Base-by-base conservation (phyloP, 2,797 vertebrate species). In the Mallotus villosus region DNA sequence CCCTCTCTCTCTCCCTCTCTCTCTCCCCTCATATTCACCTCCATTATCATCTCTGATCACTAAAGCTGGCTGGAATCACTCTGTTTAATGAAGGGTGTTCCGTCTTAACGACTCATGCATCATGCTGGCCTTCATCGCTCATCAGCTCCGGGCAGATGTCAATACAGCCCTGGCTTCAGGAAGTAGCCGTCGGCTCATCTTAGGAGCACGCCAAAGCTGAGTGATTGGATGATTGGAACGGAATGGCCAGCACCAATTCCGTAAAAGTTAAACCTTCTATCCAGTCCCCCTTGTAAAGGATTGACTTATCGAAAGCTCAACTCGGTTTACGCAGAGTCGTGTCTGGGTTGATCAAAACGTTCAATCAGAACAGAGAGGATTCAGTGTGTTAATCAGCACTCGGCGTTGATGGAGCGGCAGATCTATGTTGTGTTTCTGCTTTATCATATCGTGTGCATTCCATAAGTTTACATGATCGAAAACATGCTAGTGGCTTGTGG, bases 51-150 rank as follows among this genome's bases (percentile, higher is more conserved):
- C 65, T 62, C 58, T 19, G 57, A 67, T 67, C 68, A 73, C 68
- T 79, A 72, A 81, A 76, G 66, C 58, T 63, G 25, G 68, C 53
- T 78, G 75, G 81, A 83, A 80, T 80, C 83, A 74, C 75, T 78
- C 68, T 17, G 68, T 86, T 85, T 84, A 90, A 89, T 89, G 70
- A 76, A 68, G 67, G 72, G 41, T 75, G 66, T 80, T 81, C 79
- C 73, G 58, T 76, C 77, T 77, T 83, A 86, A 87, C 84, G 80
- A 79, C 80, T 76, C 80, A 86, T 86, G 66, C 77, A 86, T 89
- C 82, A 84, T 84, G 64, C 79, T 87, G 84, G 86, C 85, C 82
- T 70, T 25, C 34, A 14, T 22, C 57, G 1, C 7, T 16, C 8
- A 62, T 9, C 62, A 21, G 14, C 21, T 19, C 70, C 25, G 67